A percentile compares a stretch with the other conserved stretches of the same genome.
Evolutionary conservation across 2,797 vertebrate genomes (phyloP).

Genomic region (Mycteria americana): DNA sequence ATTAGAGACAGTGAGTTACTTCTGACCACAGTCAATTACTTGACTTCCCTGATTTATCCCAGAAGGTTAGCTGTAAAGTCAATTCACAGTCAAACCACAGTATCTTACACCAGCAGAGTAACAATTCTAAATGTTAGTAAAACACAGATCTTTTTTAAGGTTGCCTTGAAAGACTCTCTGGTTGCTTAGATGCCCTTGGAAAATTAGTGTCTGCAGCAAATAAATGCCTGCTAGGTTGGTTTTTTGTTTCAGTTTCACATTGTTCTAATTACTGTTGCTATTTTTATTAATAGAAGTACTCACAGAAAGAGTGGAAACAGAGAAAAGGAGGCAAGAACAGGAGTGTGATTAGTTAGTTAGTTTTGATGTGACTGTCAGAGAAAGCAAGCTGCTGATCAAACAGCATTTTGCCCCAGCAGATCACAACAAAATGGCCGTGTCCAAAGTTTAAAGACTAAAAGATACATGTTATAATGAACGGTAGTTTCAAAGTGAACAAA

Average conservation of each 20-base stretch:
- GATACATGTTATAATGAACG: background rate
- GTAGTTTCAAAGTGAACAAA: background rate
- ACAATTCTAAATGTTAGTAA: background rate
- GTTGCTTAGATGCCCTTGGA: conserved; percentile 6
- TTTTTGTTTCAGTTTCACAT: background rate
- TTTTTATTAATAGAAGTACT: background rate
- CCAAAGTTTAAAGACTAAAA: background rate
- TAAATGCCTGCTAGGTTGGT: background rate
- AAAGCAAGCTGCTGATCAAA: background rate
- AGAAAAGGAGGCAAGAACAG: background rate
- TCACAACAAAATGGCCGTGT: background rate
- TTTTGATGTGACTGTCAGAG: background rate
- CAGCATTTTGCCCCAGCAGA: background rate
- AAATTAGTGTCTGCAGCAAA: conserved; percentile 8
- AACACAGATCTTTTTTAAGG: background rate
- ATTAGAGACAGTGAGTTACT: background rate
- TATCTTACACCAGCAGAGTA: background rate
- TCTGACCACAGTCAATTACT: background rate
- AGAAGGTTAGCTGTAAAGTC: background rate
- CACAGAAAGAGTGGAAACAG: background rate
- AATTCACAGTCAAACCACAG: background rate
- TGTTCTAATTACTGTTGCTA: background rate
- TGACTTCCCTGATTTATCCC: background rate
- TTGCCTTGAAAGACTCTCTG: background rate
- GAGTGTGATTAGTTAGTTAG: background rate